Base-by-base conservation (phyloP, 2,797 vertebrate species). In the Catostomus latipinnis region DNA sequence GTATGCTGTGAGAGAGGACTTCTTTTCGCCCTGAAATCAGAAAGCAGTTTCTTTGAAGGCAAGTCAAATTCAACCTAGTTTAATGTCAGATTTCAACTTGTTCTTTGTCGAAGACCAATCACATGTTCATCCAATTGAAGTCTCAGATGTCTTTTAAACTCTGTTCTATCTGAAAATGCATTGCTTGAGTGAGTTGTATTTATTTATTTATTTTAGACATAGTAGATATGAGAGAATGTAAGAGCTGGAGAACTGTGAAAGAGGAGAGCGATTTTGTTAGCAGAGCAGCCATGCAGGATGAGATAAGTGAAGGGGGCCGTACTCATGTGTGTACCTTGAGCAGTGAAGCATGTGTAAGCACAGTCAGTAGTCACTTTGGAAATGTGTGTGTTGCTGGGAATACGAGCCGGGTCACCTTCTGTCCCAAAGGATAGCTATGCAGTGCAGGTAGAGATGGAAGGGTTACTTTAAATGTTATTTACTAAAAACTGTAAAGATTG, bases 271-370 rank as follows among this genome's bases (percentile, higher is more conserved):
- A 76, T 78, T 81, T 80, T 82, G 84, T 84, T 84, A 80, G 75
- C 54, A 50, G 58, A 50, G 76, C 79, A 76, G 66, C 68, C 81
- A 84, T 76, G 82, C 84, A 52, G 22, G 75, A 81, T 76, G 83
- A 81, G 82, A 81, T 85, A 84, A 84, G 84, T 85, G 84, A 85
- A 78, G 78, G 72, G 76, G 69, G 53, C 74, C 22, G 67, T 76
- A 78, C 68, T 74, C 16, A 65, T 66, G 78, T 78, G 70, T 73
- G 80, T 75, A 68, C 13, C 50, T 69, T 82, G 81, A 61, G 72
- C 82, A 76, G 80, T 78, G 80, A 69, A 79, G 83, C 82, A 80
- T 84, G 74, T 70, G 58, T 84, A 70, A 63, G 84, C 70, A 67
- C 66, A 71, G 73, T 58, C n/a, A 7, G 74, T 48, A 80, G 74